These are phyloP conservation scores for Hemicordylus capensis DNA, from an alignment of 2,113 vertebrate species.

Conservation along the genomic window DNA sequence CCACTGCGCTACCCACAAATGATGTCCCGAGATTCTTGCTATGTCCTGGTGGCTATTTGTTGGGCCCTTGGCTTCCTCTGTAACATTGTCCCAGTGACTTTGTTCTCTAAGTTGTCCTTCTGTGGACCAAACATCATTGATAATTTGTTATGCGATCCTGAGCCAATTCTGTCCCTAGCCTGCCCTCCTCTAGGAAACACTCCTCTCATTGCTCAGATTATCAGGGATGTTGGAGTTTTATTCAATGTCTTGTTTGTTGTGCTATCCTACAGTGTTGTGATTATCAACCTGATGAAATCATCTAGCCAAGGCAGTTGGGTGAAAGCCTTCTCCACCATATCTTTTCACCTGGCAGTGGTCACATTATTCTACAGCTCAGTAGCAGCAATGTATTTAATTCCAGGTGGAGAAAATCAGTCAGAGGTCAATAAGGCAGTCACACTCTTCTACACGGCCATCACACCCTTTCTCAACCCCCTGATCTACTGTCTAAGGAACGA, in stretches of 20 bases:
- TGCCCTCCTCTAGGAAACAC: background rate
- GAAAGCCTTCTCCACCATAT: slow-evolving; percentile 61
- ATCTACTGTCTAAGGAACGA: slow-evolving; percentile 57
- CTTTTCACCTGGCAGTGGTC: slow-evolving; percentile 50
- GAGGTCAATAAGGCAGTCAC: slow-evolving; percentile 47
- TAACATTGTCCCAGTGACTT: too few species aligned
- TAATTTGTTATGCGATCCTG: background rate
- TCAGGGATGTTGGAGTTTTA: background rate
- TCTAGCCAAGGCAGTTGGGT: slow-evolving; percentile 28
- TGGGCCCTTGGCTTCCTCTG: too few species aligned
- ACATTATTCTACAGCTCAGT: slow-evolving; percentile 55
- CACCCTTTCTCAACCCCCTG: slow-evolving; percentile 55
- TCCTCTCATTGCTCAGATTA: background rate
- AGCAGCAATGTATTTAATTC: slow-evolving; percentile 54
- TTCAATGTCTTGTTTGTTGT: slow-evolving; percentile 42
- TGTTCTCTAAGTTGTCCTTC: too few species aligned
- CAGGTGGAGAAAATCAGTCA: slow-evolving; percentile 25
- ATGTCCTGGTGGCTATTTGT: too few species aligned
- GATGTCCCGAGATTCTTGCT: too few species aligned
- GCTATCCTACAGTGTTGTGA: slow-evolving; percentile 49
- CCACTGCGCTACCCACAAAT: too few species aligned
- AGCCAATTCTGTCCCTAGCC: background rate
- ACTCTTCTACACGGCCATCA: slow-evolving; percentile 45
- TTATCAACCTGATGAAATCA: slow-evolving; percentile 47
- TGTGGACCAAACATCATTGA: too few species aligned